Conservation (phyloP, 2,888 invertebrate genomes). For the Mayetiola destructor region DNA sequence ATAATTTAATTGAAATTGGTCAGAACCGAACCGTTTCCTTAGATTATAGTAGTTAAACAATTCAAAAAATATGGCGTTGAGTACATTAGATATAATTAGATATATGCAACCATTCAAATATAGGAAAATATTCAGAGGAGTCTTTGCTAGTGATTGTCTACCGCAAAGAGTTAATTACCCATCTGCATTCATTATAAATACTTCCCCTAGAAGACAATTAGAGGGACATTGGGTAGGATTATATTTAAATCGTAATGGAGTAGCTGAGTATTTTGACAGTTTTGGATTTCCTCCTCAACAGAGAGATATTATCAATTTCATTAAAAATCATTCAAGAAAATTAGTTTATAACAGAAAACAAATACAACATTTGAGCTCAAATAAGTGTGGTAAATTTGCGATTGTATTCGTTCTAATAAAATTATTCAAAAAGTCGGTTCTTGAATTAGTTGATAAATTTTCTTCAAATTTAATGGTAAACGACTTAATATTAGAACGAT, state of each 20-base stretch:
- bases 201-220: background rate
- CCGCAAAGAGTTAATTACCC: background rate
- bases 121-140: background rate
- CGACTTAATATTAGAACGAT: conserved; percentile 16
- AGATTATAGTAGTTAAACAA: background rate
- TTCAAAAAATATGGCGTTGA: background rate
- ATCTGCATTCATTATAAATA: background rate
- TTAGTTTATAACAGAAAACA: background rate
- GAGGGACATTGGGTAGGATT: background rate
- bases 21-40: background rate
- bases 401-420: background rate
- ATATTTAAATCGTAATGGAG: background rate
- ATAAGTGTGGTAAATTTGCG: background rate
- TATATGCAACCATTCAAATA: background rate
- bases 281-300: background rate
- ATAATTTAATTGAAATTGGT: background rate
- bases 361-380: background rate
- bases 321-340: background rate
- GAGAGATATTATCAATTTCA: background rate
- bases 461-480: background rate
- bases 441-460: background rate
- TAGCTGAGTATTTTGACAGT: background rate
- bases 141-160: background rate
- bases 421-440: background rate
- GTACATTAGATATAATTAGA: background rate